phyloP scores from a whole-genome alignment of 2,888 invertebrate genomes.

The Pristionchus arcanus region DNA sequence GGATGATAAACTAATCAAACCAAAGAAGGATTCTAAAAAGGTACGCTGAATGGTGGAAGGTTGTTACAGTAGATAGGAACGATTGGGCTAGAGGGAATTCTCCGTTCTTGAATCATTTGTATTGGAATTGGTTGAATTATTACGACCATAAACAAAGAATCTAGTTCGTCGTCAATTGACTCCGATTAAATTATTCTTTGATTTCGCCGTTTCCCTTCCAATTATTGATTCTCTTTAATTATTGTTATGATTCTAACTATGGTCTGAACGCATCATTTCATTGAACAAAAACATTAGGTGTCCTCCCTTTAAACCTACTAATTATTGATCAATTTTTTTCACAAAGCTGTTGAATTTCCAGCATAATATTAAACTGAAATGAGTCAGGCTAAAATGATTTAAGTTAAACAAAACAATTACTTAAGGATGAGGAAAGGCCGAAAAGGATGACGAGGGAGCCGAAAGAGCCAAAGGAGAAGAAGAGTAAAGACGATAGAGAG shows the following conservation, averaged over 20 bases:
- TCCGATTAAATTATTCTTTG: constrained; percentile 10
- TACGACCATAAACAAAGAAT: background rate
- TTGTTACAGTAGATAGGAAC: background rate
- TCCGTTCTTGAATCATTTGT: too few relatives aligned
- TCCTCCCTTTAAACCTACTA: background rate
- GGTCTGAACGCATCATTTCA: constrained; percentile 35
- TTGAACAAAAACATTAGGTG: background rate
- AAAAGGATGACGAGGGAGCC: constrained; percentile 91
- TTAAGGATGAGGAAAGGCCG: constrained; percentile 70
- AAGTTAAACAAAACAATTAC: too few relatives aligned
- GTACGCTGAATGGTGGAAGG: background rate
- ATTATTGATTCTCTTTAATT: background rate
- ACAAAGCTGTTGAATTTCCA: background rate
- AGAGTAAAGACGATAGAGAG: background rate
- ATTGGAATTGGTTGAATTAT: background rate
- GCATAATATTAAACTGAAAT: too few relatives aligned
- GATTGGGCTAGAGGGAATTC: background rate
- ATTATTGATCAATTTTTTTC: background rate
- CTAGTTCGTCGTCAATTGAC: background rate
- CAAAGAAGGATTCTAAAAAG: constrained; percentile 14
- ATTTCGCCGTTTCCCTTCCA: background rate
- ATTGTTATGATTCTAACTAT: constrained; percentile 3
- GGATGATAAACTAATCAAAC: constrained; percentile 61
- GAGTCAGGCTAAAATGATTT: too few relatives aligned
- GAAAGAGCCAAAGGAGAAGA: constrained; percentile 38